Conservation (phyloP, 2,797 vertebrate genomes). For the Glyptemys insculpta region DNA sequence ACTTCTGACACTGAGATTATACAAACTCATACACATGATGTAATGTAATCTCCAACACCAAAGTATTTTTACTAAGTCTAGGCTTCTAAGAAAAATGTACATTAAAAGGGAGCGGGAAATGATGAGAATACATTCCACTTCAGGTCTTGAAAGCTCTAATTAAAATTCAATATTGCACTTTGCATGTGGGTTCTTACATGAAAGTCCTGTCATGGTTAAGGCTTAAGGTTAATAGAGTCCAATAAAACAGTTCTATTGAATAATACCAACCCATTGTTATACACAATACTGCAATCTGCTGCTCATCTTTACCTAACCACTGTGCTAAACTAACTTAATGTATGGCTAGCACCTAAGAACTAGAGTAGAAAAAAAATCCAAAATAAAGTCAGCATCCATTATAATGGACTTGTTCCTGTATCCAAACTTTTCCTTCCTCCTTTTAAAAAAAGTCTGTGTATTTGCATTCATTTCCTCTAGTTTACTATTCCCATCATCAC, state of each 20-base stretch:
- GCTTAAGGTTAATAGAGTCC: conserved; percentile 75
- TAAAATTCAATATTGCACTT: conserved; percentile 75
- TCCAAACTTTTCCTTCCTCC: background rate
- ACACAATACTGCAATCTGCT: conserved; percentile 38
- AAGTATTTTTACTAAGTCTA: background rate
- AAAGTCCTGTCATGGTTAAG: conserved; percentile 71
- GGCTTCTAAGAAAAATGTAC: background rate
- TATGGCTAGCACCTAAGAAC: background rate
- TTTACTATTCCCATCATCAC: conserved; percentile 49
- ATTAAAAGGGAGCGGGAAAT: background rate
- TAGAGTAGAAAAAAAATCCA: conserved; percentile 14
- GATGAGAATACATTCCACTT: conserved; percentile 21
- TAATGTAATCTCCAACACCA: background rate
- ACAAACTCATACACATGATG: background rate
- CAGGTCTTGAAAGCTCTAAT: conserved; percentile 66
- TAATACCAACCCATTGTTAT: conserved; percentile 51
- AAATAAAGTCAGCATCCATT: background rate
- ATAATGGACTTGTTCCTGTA: background rate
- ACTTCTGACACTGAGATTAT: background rate
- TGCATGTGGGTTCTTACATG: conserved; percentile 57
- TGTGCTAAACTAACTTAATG: background rate
- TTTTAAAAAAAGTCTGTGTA: background rate
- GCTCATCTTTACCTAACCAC: conserved; percentile 53
- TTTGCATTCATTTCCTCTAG: conserved; percentile 51
- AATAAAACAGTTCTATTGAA: conserved; percentile 71